phyloP scores from a whole-genome alignment of 2,797 vertebrate genomes.

The Heterohyrax brucei region DNA sequence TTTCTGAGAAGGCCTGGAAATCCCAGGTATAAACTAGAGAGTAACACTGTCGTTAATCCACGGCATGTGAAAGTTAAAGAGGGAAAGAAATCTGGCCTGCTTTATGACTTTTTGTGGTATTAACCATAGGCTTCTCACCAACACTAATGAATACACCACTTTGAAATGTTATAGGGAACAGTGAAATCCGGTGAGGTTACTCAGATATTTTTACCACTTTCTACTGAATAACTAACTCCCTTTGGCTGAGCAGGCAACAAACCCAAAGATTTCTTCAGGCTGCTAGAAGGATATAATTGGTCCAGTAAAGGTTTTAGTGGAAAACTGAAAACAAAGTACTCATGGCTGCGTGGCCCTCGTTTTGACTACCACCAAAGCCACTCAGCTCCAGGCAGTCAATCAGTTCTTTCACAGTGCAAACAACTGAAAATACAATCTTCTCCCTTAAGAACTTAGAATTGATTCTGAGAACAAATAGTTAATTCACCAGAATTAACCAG shows the following conservation, averaged over 20 bases:
- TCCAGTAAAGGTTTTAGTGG: slow-evolving; percentile 28
- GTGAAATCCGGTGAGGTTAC: slow-evolving; percentile 66
- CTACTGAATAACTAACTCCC: slow-evolving; percentile 73
- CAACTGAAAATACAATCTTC: neutral
- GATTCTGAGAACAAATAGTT: slow-evolving; percentile 18
- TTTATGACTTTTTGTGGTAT: slow-evolving; percentile 77
- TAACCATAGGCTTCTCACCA: slow-evolving; percentile 81
- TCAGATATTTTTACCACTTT: slow-evolving; percentile 79
- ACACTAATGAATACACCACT: slow-evolving; percentile 80
- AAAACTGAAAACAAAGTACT: slow-evolving; percentile 22
- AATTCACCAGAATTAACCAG: slow-evolving; percentile 61
- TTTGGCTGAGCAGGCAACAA: slow-evolving; percentile 74
- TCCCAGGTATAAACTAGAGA: slow-evolving; percentile 81
- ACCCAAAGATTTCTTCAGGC: slow-evolving; percentile 68
- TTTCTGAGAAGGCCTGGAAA: slow-evolving; percentile 79
- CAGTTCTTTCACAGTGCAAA: neutral
- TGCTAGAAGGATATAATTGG: slow-evolving; percentile 23
- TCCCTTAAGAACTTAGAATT: neutral
- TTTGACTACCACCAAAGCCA: neutral
- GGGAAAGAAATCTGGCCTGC: slow-evolving; percentile 67
- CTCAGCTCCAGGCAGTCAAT: neutral
- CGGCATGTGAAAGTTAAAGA: slow-evolving; percentile 79
- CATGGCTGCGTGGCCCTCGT: neutral
- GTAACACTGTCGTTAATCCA: slow-evolving; percentile 73
- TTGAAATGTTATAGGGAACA: slow-evolving; percentile 82